Evolutionary conservation across 2,113 vertebrate genomes (phyloP).

Genomic region (Oncorhynchus tshawytscha): DNA sequence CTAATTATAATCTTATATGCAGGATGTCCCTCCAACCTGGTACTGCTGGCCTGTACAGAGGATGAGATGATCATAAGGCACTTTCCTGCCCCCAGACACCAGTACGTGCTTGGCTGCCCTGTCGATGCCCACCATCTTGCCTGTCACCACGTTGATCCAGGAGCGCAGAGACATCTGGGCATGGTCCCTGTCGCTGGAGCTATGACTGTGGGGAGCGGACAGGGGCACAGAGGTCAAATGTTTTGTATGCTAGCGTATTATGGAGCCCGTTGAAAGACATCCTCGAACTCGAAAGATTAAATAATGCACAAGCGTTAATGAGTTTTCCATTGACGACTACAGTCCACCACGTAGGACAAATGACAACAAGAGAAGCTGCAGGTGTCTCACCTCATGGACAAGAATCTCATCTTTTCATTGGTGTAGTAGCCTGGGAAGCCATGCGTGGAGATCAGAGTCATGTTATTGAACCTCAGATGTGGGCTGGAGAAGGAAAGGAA

Average conservation of each 20-base stretch:
- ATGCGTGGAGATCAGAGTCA: constrained; percentile 86
- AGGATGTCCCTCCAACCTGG: constrained; percentile 75
- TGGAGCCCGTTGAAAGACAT: neutral
- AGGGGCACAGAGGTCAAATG: neutral
- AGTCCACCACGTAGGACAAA: too few species aligned
- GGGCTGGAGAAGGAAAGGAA: constrained; percentile 71
- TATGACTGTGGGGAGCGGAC: constrained; percentile 75
- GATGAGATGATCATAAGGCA: constrained; percentile 87
- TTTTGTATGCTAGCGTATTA: neutral
- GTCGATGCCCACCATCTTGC: constrained; percentile 86
- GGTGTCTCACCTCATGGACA: constrained; percentile 83
- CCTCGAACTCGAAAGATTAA: neutral
- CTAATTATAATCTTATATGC: too few species aligned
- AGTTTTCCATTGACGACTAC: too few species aligned
- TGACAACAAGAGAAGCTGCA: too few species aligned
- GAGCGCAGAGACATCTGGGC: constrained; percentile 80
- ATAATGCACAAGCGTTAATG: too few species aligned
- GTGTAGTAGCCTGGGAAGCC: constrained; percentile 77
- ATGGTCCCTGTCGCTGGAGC: constrained; percentile 81
- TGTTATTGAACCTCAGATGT: constrained; percentile 87
- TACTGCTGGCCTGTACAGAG: constrained; percentile 88
- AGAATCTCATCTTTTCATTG: constrained; percentile 71
- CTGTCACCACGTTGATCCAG: constrained; percentile 80
- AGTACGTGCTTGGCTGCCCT: constrained; percentile 79
- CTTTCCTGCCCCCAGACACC: constrained; percentile 67